These are phyloP conservation scores for Apamea sordens DNA, from an alignment of 2,888 invertebrate species.

Conservation along the genomic window DNA sequence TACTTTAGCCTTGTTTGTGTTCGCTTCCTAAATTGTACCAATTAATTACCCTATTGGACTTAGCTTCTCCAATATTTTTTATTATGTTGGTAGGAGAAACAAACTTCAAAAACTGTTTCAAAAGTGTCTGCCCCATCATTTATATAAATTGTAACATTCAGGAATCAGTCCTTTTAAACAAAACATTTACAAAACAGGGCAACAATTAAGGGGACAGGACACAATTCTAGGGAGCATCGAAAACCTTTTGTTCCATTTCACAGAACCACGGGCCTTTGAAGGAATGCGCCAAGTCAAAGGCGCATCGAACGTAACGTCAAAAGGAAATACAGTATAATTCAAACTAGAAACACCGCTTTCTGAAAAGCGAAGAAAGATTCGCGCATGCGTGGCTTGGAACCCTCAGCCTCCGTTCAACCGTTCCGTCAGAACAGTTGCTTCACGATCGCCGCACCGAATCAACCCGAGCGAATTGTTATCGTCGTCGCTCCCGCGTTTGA, in stretches of 20 bases:
- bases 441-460: constrained; percentile 62
- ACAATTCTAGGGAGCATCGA: constrained; percentile 23
- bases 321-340: constrained; percentile 76
- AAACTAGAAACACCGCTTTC: constrained; percentile 68
- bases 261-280: constrained; percentile 59
- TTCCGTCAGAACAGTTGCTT: constrained; percentile 72
- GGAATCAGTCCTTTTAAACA: background rate
- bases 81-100: background rate
- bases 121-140: background rate
- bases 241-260: constrained; percentile 54
- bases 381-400: constrained; percentile 75
- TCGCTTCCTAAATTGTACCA: background rate
- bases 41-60: background rate
- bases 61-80: background rate
- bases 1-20: too few species aligned
- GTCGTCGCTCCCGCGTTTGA: constrained; percentile 60
- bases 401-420: constrained; percentile 67
- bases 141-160: background rate
- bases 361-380: constrained; percentile 53
- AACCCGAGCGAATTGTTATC: constrained; percentile 58
- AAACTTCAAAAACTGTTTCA: background rate
- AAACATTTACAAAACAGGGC: constrained; percentile 16
- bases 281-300: constrained; percentile 74
- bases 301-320: constrained; percentile 72
- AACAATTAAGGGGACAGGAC: constrained; percentile 25